Conservation (phyloP, 1,140 invertebrate genomes). For the Drosophila suzukii region DNA sequence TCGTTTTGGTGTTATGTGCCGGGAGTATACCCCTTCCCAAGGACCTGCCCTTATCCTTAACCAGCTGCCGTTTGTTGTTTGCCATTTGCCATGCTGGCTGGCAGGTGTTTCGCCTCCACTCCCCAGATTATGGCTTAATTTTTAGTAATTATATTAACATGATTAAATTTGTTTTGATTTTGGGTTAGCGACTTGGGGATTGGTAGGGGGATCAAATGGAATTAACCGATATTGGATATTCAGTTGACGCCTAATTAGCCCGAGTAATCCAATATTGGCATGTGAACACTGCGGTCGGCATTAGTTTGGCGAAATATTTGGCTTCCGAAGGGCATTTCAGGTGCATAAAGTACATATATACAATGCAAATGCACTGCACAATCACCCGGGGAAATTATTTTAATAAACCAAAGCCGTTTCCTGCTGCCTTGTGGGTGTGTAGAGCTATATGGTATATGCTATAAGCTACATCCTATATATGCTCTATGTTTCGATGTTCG, state of each 20-base stretch:
- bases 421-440: slow-evolving; percentile 5
- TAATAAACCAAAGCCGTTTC: slow-evolving; percentile 19
- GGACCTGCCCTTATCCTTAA: neutral
- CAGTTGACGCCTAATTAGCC: slow-evolving; percentile 24
- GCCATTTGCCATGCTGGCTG: slow-evolving; percentile 35
- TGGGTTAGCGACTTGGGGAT: neutral
- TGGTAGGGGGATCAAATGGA: neutral
- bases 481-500: neutral
- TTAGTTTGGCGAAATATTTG: slow-evolving; percentile 23
- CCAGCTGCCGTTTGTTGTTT: slow-evolving; percentile 26
- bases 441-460: neutral
- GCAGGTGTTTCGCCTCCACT: slow-evolving; percentile 49
- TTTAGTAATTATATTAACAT: slow-evolving; percentile 83
- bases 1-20: slow-evolving; percentile 69
- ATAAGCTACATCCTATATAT: no score
- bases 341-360: neutral
- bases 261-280: slow-evolving; percentile 36
- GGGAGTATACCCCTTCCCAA: neutral
- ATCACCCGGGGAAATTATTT: slow-evolving; percentile 24
- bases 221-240: slow-evolving; percentile 11
- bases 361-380: slow-evolving; percentile 11
- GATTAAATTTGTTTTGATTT: slow-evolving; percentile 83
- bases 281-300: slow-evolving; percentile 5
- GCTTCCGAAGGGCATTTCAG: slow-evolving; percentile 6
- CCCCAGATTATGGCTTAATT: slow-evolving; percentile 76